Percentiles rank a stretch among this genome's conserved stretches.
These are phyloP conservation scores for Mormoops blainvillei DNA, from an alignment of 2,113 vertebrate genomes.

Conservation along the genomic window DNA sequence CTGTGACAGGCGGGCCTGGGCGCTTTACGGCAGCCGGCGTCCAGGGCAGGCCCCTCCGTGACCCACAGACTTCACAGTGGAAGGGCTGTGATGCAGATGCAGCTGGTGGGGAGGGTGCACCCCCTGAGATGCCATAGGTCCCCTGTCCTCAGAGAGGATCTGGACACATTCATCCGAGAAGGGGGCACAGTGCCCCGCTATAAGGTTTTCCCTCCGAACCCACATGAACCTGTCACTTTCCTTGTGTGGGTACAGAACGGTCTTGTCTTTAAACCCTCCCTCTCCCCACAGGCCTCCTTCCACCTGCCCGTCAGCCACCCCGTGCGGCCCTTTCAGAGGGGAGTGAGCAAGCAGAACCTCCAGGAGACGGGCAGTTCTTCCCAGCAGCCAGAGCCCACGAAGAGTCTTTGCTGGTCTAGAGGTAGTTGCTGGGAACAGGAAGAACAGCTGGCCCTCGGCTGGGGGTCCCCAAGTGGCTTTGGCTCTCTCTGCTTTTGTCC, in stretches of 20 bases:
- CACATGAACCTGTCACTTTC: too few relatives aligned
- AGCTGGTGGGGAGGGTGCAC: rapidly evolving
- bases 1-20: rapidly evolving
- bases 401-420: rapidly evolving
- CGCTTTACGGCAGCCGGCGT: not conserved
- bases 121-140: rapidly evolving
- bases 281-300: too few relatives aligned
- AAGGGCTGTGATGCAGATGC: not conserved
- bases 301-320: rapidly evolving
- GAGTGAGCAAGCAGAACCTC: not conserved
- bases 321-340: rapidly evolving
- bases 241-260: too few relatives aligned
- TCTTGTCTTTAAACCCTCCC: not conserved
- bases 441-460: rapidly evolving
- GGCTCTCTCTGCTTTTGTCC: not conserved
- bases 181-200: not conserved
- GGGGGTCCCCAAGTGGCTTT: not conserved
- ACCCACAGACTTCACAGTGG: rapidly evolving
- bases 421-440: not conserved
- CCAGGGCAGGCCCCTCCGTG: not conserved
- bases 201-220: not conserved
- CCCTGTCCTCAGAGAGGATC: not conserved
- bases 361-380: not conserved
- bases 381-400: not conserved
- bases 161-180: not conserved